Evolutionary conservation across 2,113 vertebrate genomes (phyloP).

Genomic region (Cephalopholis sonnerati): DNA sequence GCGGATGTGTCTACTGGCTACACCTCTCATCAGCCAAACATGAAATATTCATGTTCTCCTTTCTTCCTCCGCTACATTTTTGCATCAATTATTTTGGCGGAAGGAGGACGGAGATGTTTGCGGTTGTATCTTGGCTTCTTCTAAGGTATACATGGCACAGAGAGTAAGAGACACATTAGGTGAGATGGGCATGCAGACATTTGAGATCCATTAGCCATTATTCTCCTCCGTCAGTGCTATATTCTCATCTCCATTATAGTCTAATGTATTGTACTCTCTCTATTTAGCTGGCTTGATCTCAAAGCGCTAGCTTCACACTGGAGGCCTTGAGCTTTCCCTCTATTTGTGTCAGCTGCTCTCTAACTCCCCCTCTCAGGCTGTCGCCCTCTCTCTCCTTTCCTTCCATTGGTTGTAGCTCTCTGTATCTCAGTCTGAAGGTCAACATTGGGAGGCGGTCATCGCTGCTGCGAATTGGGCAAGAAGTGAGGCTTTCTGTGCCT

Average conservation of each 20-base stretch:
- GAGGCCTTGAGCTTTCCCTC: conserved; percentile 45
- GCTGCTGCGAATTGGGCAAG: conserved; percentile 60
- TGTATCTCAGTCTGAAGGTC: conserved; percentile 68
- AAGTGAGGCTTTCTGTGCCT: conserved; percentile 30
- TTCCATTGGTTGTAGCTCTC: conserved; percentile 22
- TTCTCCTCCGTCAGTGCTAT: conserved; percentile 31
- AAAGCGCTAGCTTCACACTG: conserved; percentile 47
- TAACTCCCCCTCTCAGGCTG: conserved; percentile 14
- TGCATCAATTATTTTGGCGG: conserved; percentile 59
- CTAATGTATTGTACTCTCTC: conserved; percentile 60
- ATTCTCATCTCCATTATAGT: conserved; percentile 54
- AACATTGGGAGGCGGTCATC: conserved; percentile 61
- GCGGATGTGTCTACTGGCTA: conserved; percentile 56
- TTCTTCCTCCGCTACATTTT: conserved; percentile 53
- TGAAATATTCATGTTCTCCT: conserved; percentile 74
- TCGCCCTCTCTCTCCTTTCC: neutral
- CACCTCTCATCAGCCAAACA: conserved; percentile 54
- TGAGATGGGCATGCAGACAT: conserved; percentile 54
- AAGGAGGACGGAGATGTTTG: conserved; percentile 23
- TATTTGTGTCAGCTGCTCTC: conserved; percentile 29
- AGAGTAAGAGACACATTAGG: conserved; percentile 47
- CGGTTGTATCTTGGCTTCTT: conserved; percentile 31
- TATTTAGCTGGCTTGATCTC: conserved; percentile 44
- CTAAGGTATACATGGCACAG: conserved; percentile 37
- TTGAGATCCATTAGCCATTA: conserved; percentile 72